A percentile compares a stretch with the other conserved stretches of the same genome.
Conservation (phyloP, 1,140 invertebrate genomes). For the Berghia stephanieae region DNA sequence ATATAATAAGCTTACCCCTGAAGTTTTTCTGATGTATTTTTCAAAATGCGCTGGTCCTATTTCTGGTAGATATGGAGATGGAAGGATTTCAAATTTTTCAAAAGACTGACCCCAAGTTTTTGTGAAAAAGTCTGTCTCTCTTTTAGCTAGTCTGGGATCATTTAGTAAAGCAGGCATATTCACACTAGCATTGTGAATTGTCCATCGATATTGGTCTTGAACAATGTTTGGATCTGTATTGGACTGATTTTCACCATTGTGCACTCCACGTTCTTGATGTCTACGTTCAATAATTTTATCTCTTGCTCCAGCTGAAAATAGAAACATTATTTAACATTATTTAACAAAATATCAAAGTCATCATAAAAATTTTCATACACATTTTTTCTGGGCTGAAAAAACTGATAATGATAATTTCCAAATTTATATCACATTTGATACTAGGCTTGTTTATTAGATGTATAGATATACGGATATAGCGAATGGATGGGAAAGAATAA, state of each 20-base stretch:
- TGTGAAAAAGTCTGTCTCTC: constrained; percentile 84
- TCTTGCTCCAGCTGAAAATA: constrained; percentile 31
- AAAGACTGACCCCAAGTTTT: constrained; percentile 98
- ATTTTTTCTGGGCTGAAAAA: too few species aligned
- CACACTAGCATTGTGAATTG: constrained; percentile 72
- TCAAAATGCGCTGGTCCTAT: constrained; percentile 87
- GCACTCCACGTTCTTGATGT: constrained; percentile 13
- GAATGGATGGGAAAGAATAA: too few species aligned
- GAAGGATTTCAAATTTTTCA: constrained; percentile 76
- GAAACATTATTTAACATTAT: background rate
- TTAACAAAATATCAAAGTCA: background rate
- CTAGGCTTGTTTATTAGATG: too few species aligned
- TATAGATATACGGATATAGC: too few species aligned
- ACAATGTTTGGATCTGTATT: constrained; percentile 60
- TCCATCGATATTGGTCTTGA: constrained; percentile 68
- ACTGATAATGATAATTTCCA: too few species aligned
- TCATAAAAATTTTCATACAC: too few species aligned
- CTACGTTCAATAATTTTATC: constrained; percentile 20
- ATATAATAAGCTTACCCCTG: constrained; percentile 52
- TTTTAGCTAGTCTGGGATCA: constrained; percentile 87
- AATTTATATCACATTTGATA: too few species aligned
- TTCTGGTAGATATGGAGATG: constrained; percentile 83
- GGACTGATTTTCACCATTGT: background rate
- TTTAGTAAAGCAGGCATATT: constrained; percentile 96
- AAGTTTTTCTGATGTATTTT: constrained; percentile 78